A percentile compares a stretch with the other conserved stretches of the same genome.
These are phyloP conservation scores for Glossosoma conforme DNA, from an alignment of 1,140 invertebrate genomes.

Conservation along the genomic window DNA sequence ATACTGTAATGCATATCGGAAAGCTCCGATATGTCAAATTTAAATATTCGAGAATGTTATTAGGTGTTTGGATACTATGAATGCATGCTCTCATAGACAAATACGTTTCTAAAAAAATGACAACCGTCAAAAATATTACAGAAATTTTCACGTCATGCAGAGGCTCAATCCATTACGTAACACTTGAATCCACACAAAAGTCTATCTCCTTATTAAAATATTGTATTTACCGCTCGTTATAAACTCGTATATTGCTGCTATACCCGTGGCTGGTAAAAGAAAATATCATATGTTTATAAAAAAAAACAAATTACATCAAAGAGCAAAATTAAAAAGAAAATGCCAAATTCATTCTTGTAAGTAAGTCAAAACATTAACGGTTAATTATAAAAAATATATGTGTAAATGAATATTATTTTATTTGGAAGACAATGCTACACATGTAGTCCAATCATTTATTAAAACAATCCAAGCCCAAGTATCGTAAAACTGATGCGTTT, in stretches of 20 bases:
- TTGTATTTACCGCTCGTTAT: constrained; percentile 30
- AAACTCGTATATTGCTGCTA: constrained; percentile 30
- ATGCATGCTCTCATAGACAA: background rate
- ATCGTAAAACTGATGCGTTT: too few relatives aligned
- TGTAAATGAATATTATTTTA: too few relatives aligned
- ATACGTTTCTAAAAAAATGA: background rate
- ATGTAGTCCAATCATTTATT: too few relatives aligned
- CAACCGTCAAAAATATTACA: background rate
- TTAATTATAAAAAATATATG: too few relatives aligned
- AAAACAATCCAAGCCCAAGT: too few relatives aligned
- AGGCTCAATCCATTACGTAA: too few relatives aligned
- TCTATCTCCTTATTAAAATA: constrained; percentile 3
- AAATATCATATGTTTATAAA: constrained; percentile 2
- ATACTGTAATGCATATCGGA: too few relatives aligned
- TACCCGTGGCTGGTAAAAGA: constrained; percentile 29
- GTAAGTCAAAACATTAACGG: too few relatives aligned
- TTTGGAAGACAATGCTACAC: too few relatives aligned
- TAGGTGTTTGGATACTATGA: background rate
- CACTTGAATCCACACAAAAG: constrained; percentile 8
- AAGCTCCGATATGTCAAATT: background rate
- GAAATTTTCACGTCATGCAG: background rate
- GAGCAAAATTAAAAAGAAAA: too few relatives aligned
- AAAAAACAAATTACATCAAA: constrained; percentile 1
- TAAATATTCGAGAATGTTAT: background rate
- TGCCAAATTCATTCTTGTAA: too few relatives aligned